Conservation (phyloP, 2,113 vertebrate species). For the Felis catus region F.catus_Fca126_mat1.0 CM031424.1:6299501-6300000, state of each 20-base stretch:
- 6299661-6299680: background rate
- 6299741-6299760: background rate
- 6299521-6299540: background rate
- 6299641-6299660: background rate
- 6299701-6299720: background rate
- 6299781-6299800: background rate
- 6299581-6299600: background rate
- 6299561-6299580: background rate
- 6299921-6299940: background rate
- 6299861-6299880: background rate
- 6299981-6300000: background rate
- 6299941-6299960: background rate
- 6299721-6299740: background rate
- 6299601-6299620: background rate
- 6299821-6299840: background rate
- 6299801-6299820: background rate
- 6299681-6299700: background rate
- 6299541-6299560: background rate
- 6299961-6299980: background rate
- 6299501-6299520: background rate
- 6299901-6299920: background rate
- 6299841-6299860: background rate
- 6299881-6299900: constrained; percentile 4
- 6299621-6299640: background rate
- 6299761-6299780: background rate